Base-by-base conservation (phyloP, 2,888 invertebrate genomes). In the Odontocolon sp. region DNA sequence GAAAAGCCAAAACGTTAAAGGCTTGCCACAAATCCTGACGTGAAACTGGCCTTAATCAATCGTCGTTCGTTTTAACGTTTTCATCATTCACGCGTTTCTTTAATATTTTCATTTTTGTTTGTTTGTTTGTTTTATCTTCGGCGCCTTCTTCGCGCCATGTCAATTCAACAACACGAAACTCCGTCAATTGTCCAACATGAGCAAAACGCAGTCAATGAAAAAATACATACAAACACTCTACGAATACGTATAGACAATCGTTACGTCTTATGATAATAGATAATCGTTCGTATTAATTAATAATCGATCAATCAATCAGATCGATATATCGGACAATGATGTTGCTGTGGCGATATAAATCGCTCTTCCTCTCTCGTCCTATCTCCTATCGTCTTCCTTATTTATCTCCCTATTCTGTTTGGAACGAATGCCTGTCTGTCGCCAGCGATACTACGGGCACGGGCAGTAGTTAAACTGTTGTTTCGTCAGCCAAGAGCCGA, bases 151-250 rank as follows among this genome's bases (percentile, higher is more conserved):
- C 42, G 42, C 63, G 57, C 73, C 66, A 81, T 54, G n/a, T 80
- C 71, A 81, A 81, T 81, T 77, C 77, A 83, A 82, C 82, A 84
- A 84, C 80, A 80, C 70, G 79, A 77, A 77, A 75, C 68, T 77
- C 75, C 73, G 78, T 80, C 70, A 81, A 78, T 79, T 82, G 54
- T 79, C 64, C 81, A 85, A 85, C 83, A 83, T 85, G 85, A 85
- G 86, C 85, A 86, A 86, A 86, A 86, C 81, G 82, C 85, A 84
- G 84, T 86, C 79, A 82, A 86, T 86, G 82, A 84, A 85, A 87
- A 84, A 85, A 85, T 87, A 86, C 82, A 76, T 81, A 81, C 83
- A 84, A 85, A 86, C 82, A 83, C 80, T 83, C 83, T 83, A 85
- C 79, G 72, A 82, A 82, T 84, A 81, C 80, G 79, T 57, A 76